Percentiles rank a stretch among this genome's conserved stretches.
phyloP scores from a whole-genome alignment of 2,888 invertebrate genomes.

The Deilephila porcellus region DNA sequence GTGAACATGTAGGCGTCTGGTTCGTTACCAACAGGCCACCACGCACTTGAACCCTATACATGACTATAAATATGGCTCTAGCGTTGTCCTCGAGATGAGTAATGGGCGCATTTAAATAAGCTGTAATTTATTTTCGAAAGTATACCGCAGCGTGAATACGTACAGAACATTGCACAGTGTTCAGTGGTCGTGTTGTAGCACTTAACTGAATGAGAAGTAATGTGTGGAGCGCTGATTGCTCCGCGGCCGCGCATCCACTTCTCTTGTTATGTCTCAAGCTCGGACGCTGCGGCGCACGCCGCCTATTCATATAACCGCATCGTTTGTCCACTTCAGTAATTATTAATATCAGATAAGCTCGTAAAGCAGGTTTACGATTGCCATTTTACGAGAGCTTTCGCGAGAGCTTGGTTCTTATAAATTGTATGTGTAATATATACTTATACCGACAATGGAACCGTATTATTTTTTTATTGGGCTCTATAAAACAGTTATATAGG shows the following conservation, averaged over 20 bases:
- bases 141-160: not conserved
- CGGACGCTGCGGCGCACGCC: not conserved
- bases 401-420: slow-evolving; percentile 20
- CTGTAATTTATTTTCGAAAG: not conserved
- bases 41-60: too few species aligned
- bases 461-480: slow-evolving; percentile 22
- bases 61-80: too few species aligned
- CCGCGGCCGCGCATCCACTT: too few species aligned
- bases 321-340: slow-evolving; percentile 13
- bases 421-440: slow-evolving; percentile 15
- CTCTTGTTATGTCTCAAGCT: not conserved
- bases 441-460: slow-evolving; percentile 5
- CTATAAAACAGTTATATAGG: slow-evolving; percentile 22
- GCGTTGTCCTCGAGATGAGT: not conserved
- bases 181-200: too few species aligned
- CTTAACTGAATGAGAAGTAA: slow-evolving; percentile 10
- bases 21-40: too few species aligned
- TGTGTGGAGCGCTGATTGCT: not conserved
- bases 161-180: too few species aligned
- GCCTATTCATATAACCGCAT: not conserved
- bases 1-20: too few species aligned
- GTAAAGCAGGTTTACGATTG: slow-evolving; percentile 9
- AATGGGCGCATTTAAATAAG: not conserved
- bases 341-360: slow-evolving; percentile 20
- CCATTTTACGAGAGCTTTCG: slow-evolving; percentile 15